Conservation (phyloP, 2,797 vertebrate genomes). For the Phataginus tricuspis region DNA sequence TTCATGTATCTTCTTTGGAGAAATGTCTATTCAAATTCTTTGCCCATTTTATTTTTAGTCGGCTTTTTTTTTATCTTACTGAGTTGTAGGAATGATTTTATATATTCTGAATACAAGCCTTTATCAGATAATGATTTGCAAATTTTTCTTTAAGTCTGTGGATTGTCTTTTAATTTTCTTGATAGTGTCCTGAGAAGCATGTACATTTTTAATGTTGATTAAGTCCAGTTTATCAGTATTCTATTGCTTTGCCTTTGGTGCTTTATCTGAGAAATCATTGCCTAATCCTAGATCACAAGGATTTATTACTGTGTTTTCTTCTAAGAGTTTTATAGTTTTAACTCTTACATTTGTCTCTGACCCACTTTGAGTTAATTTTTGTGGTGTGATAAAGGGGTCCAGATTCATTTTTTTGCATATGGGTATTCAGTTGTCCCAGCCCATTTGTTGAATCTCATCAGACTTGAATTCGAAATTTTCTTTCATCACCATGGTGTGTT, state of each 20-base stretch:
- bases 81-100: neutral
- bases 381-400: neutral
- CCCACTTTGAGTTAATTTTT: neutral
- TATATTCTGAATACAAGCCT: neutral
- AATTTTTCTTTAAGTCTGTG: neutral
- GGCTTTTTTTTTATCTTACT: neutral
- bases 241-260: neutral
- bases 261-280: constrained; percentile 3
- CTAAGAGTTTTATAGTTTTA: too few species aligned
- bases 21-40: neutral
- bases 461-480: constrained; percentile 25
- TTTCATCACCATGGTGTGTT: neutral
- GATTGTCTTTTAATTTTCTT: constrained; percentile 12
- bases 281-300: neutral
- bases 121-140: neutral
- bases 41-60: neutral
- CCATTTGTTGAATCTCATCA: constrained; percentile 19
- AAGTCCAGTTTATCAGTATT: neutral
- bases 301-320: constrained; percentile 24
- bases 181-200: neutral
- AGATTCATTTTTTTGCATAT: neutral
- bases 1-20: neutral
- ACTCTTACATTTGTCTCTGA: neutral
- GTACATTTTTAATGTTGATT: neutral
- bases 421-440: neutral